These are phyloP conservation scores for Halocynthia roretzi DNA, from an alignment of 23 tunicate genomes.

Conservation along the genomic window DNA sequence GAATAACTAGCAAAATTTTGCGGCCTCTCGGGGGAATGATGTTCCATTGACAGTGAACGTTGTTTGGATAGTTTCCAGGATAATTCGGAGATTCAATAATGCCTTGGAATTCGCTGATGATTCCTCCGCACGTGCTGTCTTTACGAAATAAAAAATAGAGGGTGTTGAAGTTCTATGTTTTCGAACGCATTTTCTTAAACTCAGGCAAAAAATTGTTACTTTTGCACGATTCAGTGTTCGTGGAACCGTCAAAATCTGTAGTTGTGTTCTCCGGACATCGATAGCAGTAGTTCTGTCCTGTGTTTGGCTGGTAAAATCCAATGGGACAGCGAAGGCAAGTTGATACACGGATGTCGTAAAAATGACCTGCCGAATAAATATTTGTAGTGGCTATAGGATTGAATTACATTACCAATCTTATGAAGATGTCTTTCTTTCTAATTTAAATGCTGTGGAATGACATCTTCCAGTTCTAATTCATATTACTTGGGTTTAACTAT, in stretches of 20 bases:
- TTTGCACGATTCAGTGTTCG: constrained; percentile 57
- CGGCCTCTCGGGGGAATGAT: constrained; percentile 42
- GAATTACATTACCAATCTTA: no score
- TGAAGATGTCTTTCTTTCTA: no score
- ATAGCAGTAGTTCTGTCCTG: constrained; percentile 51
- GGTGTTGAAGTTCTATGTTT: not conserved
- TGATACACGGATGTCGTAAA: constrained; percentile 23
- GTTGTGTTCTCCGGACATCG: constrained; percentile 68
- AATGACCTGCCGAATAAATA: constrained; percentile 37
- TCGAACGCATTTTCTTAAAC: not conserved
- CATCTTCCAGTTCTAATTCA: no score
- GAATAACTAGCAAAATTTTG: constrained; percentile 56
- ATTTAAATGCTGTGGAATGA: no score
- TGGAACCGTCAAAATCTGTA: constrained; percentile 67
- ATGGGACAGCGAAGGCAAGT: constrained; percentile 62
- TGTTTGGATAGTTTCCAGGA: constrained; percentile 74
- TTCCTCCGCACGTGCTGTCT: constrained; percentile 64
- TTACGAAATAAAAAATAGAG: constrained; percentile 1
- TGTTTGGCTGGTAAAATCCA: constrained; percentile 59
- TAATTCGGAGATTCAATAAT: constrained; percentile 82
- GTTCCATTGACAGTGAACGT: constrained; percentile 50
- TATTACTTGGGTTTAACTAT: not conserved
- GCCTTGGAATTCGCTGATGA: constrained; percentile 39
- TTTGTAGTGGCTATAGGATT: no score
- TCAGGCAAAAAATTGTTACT: constrained; percentile 20